Evolutionary conservation across 2,797 vertebrate genomes (phyloP).

Genomic region (Clarias fuscus): DNA sequence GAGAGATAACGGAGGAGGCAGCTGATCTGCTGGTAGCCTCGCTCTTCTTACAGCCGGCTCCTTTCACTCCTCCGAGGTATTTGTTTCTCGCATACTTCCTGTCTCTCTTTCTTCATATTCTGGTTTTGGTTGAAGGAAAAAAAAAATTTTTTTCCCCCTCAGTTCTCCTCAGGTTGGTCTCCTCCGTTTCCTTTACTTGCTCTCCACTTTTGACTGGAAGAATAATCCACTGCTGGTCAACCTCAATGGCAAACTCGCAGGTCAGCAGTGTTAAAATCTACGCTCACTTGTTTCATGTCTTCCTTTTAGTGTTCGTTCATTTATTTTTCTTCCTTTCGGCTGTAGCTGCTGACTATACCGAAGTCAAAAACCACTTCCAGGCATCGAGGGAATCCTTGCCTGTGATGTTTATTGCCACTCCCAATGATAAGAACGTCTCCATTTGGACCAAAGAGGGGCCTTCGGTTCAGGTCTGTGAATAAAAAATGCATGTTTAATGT

Average conservation of each 20-base stretch:
- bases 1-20: constrained; percentile 81
- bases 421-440: constrained; percentile 84
- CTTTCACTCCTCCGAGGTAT: constrained; percentile 88
- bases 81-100: background rate
- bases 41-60: constrained; percentile 89
- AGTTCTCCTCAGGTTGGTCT: constrained; percentile 95
- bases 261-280: constrained; percentile 65
- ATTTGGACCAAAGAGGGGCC: constrained; percentile 87
- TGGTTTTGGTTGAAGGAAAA: background rate
- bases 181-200: constrained; percentile 88
- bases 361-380: constrained; percentile 88
- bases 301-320: background rate
- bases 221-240: constrained; percentile 91
- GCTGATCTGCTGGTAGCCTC: constrained; percentile 88
- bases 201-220: constrained; percentile 94
- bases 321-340: background rate
- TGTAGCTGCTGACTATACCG: constrained; percentile 82
- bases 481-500: background rate
- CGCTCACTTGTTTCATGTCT: background rate
- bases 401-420: constrained; percentile 89
- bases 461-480: constrained; percentile 80
- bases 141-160: background rate
- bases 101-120: background rate
- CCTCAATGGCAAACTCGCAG: constrained; percentile 85
- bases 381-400: constrained; percentile 82